Percentiles rank a stretch among this genome's conserved stretches.
Conservation (phyloP, 2,113 vertebrate genomes). For the Tragelaphus buxtoni region DNA sequence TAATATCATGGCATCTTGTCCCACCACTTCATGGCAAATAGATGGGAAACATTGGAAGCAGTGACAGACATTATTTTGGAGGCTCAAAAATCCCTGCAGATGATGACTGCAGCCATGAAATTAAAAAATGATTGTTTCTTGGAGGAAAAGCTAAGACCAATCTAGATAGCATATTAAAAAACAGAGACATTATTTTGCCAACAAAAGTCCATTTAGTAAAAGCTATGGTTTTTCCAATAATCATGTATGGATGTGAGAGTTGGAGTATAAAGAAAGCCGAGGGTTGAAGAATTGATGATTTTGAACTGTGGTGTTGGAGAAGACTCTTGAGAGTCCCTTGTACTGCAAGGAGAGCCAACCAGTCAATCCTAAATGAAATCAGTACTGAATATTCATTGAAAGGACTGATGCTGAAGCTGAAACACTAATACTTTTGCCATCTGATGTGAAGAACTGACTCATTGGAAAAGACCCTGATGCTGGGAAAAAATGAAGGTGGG, state of each 20-base stretch:
- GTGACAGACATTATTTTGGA: not conserved
- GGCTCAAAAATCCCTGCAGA: not conserved
- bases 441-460: not conserved
- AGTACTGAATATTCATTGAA: not conserved
- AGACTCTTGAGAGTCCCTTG: not conserved
- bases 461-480: not conserved
- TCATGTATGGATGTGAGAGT: too few relatives aligned
- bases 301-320: not conserved
- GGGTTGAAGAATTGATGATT: fast-evolving
- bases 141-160: not conserved
- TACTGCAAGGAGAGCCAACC: not conserved
- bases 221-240: not conserved
- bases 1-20: not conserved
- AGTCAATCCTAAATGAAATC: not conserved
- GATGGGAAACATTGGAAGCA: not conserved
- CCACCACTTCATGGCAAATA: not conserved
- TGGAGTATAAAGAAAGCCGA: not conserved
- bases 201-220: not conserved
- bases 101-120: not conserved
- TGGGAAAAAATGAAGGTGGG: not conserved
- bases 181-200: not conserved
- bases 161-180: not conserved
- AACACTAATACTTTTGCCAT: not conserved
- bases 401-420: not conserved
- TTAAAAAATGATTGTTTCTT: not conserved